Evolutionary conservation across 1,140 invertebrate species (phyloP), one percentile per base, ranked within the genome.

Genomic region (Conus ventricosus): DNA sequence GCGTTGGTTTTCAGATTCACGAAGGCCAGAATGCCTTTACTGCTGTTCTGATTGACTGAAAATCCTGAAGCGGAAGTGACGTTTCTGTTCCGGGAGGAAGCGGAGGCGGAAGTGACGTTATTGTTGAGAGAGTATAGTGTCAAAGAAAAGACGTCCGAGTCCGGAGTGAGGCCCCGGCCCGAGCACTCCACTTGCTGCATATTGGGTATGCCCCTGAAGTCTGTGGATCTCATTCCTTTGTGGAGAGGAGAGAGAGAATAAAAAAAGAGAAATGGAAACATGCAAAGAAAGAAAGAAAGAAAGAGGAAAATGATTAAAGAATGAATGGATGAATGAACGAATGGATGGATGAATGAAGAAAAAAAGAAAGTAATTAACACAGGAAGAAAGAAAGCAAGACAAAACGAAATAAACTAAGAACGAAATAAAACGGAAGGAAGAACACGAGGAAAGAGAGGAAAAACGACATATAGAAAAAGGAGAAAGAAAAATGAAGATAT

Each of bases 101-200:
- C 15, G 57, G 57, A 60, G 5, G 57, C 57, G 57, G 57, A 60
- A 60, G 57, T 60, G 57, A 60, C 57, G 57, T 60, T 60, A 15
- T 15, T 60, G 57, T 4, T 60, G 57, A 8, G 57, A 15, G 63
- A n/a, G 84, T 53, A 85, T 27, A 85, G 53, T 11, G 84, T 85
- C 63, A 85, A 39, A 15, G 84, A n/a, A 15, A 85, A 20, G 63
- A 85, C 84, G 63, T 85, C 84, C 5, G 67, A 60, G 84, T 75
- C 84, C 54, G 84, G 20, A 6, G 63, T 23, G 4, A 85, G 63
- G 6, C 39, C 55, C 23, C 39, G 39, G 5, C 67, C 84, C 63
- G 84, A 75, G 39, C 84, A 85, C 67, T 85, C 63, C 20, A 85
- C 67, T 76, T 85, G 57, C 51, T 85, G 84, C 5, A 85, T 51